Percentiles rank a stretch among this genome's conserved stretches.
phyloP scores from a whole-genome alignment of 2,797 vertebrate genomes.

The Pteronotus mesoamericanus region DNA sequence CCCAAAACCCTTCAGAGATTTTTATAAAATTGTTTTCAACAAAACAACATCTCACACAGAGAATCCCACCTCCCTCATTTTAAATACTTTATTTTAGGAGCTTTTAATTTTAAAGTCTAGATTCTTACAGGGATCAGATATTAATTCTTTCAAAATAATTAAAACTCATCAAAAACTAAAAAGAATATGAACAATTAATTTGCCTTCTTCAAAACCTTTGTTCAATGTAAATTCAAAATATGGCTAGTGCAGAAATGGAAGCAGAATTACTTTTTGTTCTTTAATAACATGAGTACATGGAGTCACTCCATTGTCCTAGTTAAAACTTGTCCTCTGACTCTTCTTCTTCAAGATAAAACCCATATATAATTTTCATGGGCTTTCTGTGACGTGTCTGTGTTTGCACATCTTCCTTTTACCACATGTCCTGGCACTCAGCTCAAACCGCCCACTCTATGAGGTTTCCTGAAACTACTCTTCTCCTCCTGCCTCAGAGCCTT shows the following conservation, averaged over 20 bases:
- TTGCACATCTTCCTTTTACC: not conserved
- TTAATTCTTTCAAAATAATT: slow-evolving; percentile 3
- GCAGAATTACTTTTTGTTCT: not conserved
- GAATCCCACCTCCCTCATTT: not conserved
- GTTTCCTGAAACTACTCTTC: not conserved
- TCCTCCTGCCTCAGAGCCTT: not conserved
- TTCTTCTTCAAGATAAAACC: not conserved
- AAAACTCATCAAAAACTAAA: slow-evolving; percentile 3
- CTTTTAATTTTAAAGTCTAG: not conserved
- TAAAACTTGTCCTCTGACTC: not conserved
- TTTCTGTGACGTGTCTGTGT: not conserved
- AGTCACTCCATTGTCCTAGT: not conserved
- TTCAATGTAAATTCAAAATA: not conserved
- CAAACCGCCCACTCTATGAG: not conserved
- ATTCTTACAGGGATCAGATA: not conserved
- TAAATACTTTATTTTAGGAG: not conserved
- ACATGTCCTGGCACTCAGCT: not conserved
- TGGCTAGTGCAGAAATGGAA: not conserved
- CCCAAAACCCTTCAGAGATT: not conserved
- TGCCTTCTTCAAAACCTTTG: not conserved
- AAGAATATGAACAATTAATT: not conserved
- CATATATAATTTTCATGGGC: too few species aligned
- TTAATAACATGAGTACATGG: not conserved
- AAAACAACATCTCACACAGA: not conserved
- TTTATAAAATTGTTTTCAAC: not conserved